Percentiles rank a stretch among this genome's conserved stretches.
These are phyloP conservation scores for Macropodus opercularis DNA, from an alignment of 2,797 vertebrate species.

Conservation along the genomic window DNA sequence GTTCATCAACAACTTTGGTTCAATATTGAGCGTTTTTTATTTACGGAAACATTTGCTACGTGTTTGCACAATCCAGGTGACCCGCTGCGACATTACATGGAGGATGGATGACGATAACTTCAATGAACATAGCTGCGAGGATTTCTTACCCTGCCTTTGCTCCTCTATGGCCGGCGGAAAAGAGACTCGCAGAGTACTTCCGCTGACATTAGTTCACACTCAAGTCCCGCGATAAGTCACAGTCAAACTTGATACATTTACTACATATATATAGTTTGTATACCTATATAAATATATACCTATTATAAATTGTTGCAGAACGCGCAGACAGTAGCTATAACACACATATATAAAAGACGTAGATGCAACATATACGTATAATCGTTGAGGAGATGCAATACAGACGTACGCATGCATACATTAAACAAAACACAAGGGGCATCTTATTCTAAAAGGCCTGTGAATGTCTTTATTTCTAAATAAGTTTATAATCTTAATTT, in stretches of 20 bases:
- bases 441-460: too few relatives aligned
- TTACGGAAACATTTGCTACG: not conserved
- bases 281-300: too few relatives aligned
- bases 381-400: too few relatives aligned
- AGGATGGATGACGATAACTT: constrained; percentile 75
- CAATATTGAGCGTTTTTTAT: constrained; percentile 41
- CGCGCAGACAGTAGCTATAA: too few relatives aligned
- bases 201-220: constrained; percentile 76
- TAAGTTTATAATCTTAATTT: not conserved
- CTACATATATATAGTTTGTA: too few relatives aligned
- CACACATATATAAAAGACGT: too few relatives aligned
- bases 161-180: constrained; percentile 89
- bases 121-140: constrained; percentile 19
- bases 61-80: constrained; percentile 2
- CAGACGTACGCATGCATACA: too few relatives aligned
- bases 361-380: too few relatives aligned
- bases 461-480: accelerated
- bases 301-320: too few relatives aligned
- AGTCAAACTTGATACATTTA: too few relatives aligned
- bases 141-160: constrained; percentile 84
- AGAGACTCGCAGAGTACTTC: constrained; percentile 79
- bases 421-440: too few relatives aligned
- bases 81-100: not conserved
- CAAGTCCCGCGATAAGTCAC: constrained; percentile 82
- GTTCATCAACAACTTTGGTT: not conserved